A percentile compares a stretch with the other conserved stretches of the same genome.
Evolutionary conservation across 2,888 invertebrate genomes (phyloP).

Genomic region (Ormyrus thymus): DNA sequence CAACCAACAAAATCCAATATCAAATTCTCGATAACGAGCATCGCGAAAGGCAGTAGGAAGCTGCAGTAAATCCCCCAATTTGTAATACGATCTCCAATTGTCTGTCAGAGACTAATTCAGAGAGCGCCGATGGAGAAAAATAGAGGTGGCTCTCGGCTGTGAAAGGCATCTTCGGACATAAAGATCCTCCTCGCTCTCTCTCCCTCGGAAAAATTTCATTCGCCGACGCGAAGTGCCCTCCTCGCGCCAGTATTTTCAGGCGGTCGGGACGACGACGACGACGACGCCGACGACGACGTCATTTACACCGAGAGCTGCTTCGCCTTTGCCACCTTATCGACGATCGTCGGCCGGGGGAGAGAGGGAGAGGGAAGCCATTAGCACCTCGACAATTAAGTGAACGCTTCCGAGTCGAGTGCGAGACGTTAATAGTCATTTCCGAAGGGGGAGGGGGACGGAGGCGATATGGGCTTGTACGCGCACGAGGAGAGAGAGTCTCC

Average conservation of each 20-base stretch:
- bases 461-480: background rate
- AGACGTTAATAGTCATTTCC: constrained; percentile 7
- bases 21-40: too few relatives aligned
- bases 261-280: constrained; percentile 63
- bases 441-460: background rate
- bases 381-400: constrained; percentile 68
- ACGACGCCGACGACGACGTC: constrained; percentile 61
- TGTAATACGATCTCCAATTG: constrained; percentile 11
- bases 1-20: too few relatives aligned
- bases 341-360: constrained; percentile 17
- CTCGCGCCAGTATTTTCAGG: constrained; percentile 41
- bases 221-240: constrained; percentile 22
- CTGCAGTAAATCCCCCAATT: background rate
- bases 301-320: constrained; percentile 57
- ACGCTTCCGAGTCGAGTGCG: constrained; percentile 58
- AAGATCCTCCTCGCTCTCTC: background rate
- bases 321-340: constrained; percentile 25
- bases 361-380: constrained; percentile 61
- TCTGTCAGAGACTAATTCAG: background rate
- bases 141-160: background rate
- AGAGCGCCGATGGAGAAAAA: background rate
- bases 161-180: background rate
- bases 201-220: constrained; percentile 26
- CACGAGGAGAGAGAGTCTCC: constrained; percentile 26
- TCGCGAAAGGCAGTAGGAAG: background rate